Conservation (phyloP, 2,888 invertebrate species). For the Prionchulus punctatus region DNA sequence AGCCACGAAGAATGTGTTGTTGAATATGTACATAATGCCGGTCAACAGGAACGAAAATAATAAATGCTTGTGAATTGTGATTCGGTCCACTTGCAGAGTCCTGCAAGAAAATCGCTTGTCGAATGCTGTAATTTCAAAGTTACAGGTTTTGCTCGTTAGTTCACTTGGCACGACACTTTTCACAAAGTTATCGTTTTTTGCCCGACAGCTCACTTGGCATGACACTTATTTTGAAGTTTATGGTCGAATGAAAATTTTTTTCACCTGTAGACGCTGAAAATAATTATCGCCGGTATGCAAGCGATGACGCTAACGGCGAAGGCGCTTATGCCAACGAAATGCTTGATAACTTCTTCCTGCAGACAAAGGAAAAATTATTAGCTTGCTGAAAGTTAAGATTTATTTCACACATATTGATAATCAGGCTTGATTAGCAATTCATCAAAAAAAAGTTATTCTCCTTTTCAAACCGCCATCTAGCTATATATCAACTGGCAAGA, state of each 20-base stretch:
- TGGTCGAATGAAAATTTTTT: neutral
- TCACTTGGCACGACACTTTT: neutral
- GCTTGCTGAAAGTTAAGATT: too few species aligned
- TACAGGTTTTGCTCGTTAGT: too few species aligned
- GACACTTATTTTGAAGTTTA: neutral
- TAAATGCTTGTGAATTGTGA: slow-evolving; percentile 25
- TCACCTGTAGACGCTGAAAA: slow-evolving; percentile 17
- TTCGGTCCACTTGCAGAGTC: slow-evolving; percentile 19
- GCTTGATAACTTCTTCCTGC: slow-evolving; percentile 16
- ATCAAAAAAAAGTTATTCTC: too few species aligned
- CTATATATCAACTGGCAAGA: too few species aligned
- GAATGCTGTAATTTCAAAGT: too few species aligned
- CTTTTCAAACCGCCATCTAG: too few species aligned
- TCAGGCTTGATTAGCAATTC: too few species aligned
- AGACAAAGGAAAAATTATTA: too few species aligned
- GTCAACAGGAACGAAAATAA: slow-evolving; percentile 22
- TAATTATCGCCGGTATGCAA: slow-evolving; percentile 22
- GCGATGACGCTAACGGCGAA: slow-evolving; percentile 20
- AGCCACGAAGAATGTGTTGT: slow-evolving; percentile 20
- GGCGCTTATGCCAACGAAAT: slow-evolving; percentile 19
- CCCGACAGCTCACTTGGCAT: neutral
- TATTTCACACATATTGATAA: too few species aligned
- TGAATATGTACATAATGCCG: slow-evolving; percentile 21
- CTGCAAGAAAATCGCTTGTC: slow-evolving; percentile 15
- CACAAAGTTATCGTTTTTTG: neutral